Evolutionary conservation across 2,797 vertebrate species (phyloP), one percentile per base, ranked within the genome.

Genomic region (Euphonia xanthogaster): DNA sequence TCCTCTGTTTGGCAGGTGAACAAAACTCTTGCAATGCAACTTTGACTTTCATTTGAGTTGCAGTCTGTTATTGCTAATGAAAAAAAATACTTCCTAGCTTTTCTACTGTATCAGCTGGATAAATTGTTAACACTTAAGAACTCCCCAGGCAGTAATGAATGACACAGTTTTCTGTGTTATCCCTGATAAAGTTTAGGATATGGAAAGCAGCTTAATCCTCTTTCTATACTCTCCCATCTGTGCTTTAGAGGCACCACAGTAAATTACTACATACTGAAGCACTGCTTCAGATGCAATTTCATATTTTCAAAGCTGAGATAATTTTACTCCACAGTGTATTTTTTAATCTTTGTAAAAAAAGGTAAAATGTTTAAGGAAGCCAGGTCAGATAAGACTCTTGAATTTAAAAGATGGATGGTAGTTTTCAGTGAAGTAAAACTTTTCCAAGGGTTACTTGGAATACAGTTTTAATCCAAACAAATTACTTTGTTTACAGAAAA

Each of bases 61-160:
- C 67, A 97, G 93, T 93, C 90, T 92, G 86, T 93, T 92, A 95
- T 91, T 95, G 86, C 65, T 95, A 95, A 95, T 95, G 78, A 96
- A 97, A 97, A 97, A 92, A 93, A 92, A 75, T 10, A 63, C 83
- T 95, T 97, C 81, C 51, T 63, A 86, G 77, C 30, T 96, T 96
- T 96, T 96, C 92, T 95, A 96, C 95, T 75, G 65, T 84, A 96
- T 90, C 97, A 97, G 75, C 83, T 73, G 96, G 88, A 97, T 96
- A 96, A 97, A 97, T 96, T 97, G 88, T 96, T 97, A 97, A 97
- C 96, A 95, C 96, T 96, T 97, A 97, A 95, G 95, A 97, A 95
- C 79, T 97, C 92, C 93, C 70, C 74, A 88, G 92, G 82, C 88
- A 97, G 82, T 95, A 96, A 97, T 96, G 96, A 98, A 97, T 97